Evolutionary conservation across 2,797 vertebrate species (phyloP).

Genomic region (Enteromius mattozi): DNA sequence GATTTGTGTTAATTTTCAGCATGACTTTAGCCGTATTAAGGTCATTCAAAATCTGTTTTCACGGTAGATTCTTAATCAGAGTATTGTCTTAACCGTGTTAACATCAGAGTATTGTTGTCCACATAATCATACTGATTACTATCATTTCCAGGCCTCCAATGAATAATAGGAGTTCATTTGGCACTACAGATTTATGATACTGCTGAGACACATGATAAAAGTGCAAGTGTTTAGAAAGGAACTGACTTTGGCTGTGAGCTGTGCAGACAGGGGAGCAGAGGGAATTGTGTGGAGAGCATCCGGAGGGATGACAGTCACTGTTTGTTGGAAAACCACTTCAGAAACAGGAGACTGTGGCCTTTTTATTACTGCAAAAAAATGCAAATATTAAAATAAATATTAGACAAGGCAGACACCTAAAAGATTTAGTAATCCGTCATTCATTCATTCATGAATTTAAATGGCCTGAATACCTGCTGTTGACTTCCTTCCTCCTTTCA

Average conservation of each 20-base stretch:
- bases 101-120: too few species aligned
- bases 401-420: not conserved
- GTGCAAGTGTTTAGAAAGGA: not conserved
- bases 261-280: constrained; percentile 62
- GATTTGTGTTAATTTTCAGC: too few species aligned
- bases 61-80: too few species aligned
- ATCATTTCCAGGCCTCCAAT: not conserved
- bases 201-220: not conserved
- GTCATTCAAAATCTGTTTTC: too few species aligned
- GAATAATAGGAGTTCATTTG: not conserved
- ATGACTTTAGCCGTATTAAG: too few species aligned
- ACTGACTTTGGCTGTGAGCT: constrained; percentile 71
- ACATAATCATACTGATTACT: too few species aligned
- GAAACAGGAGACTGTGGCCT: constrained; percentile 66
- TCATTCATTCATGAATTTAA: not conserved
- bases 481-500: constrained; percentile 75
- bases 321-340: constrained; percentile 78
- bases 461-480: constrained; percentile 63
- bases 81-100: too few species aligned
- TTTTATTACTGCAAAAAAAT: constrained; percentile 57
- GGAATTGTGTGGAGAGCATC: constrained; percentile 62
- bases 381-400: too few species aligned
- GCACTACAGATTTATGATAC: not conserved
- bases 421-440: not conserved
- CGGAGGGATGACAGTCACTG: constrained; percentile 71